These are phyloP conservation scores for Theristus sp. DNA, from an alignment of 2,888 invertebrate genomes.

Conservation along the genomic window DNA sequence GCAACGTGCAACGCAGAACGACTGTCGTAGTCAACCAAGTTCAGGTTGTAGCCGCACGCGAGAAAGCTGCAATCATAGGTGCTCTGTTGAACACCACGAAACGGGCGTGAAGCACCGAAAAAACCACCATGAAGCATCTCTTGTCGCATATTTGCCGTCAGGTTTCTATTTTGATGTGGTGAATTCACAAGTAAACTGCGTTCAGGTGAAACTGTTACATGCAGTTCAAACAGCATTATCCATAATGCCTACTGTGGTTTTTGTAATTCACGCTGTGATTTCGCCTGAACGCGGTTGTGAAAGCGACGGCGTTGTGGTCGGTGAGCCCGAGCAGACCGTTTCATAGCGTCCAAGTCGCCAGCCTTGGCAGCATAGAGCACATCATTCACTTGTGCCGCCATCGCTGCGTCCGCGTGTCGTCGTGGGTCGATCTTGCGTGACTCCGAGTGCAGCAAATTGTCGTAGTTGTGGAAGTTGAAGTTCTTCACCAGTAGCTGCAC, in stretches of 20 bases:
- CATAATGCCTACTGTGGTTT: neutral
- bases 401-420: slow-evolving; percentile 69
- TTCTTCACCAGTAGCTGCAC: slow-evolving; percentile 45
- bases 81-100: no score
- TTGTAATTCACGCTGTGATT: neutral
- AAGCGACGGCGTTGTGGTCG: no score
- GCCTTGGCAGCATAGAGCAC: slow-evolving; percentile 75
- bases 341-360: slow-evolving; percentile 71
- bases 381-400: slow-evolving; percentile 72
- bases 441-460: slow-evolving; percentile 63
- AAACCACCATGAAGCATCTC: no score
- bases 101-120: no score
- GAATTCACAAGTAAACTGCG: no score
- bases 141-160: no score
- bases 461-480: slow-evolving; percentile 88
- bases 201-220: neutral
- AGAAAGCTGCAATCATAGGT: slow-evolving; percentile 28
- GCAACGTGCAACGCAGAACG: slow-evolving; percentile 37
- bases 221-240: neutral
- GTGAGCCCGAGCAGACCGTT: slow-evolving; percentile 43
- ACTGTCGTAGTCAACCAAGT: slow-evolving; percentile 73
- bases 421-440: slow-evolving; percentile 78
- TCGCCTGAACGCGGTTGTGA: no score
- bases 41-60: slow-evolving; percentile 78
- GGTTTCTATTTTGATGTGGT: no score